phyloP scores from a whole-genome alignment of 2,797 vertebrate species.

The Sphaeramia orbicularis region DNA sequence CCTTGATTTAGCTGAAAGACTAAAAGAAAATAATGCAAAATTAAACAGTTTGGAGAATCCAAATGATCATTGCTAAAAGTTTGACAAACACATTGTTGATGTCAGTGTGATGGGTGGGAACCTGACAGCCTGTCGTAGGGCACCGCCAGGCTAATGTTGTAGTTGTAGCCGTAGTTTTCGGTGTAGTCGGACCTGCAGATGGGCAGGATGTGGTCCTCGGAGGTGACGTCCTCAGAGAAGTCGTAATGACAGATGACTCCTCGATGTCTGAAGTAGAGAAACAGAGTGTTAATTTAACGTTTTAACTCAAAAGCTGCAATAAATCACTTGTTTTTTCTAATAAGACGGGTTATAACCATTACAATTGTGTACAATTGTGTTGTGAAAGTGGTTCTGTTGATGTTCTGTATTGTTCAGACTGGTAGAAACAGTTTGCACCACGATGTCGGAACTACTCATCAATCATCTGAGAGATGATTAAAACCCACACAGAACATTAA shows the following conservation, averaged over 20 bases:
- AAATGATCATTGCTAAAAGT: no score
- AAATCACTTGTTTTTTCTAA: no score
- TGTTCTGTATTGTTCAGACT: no score
- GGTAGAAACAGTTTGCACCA: no score
- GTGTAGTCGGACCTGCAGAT: slow-evolving; percentile 91
- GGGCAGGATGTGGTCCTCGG: slow-evolving; percentile 89
- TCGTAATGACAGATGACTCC: slow-evolving; percentile 93
- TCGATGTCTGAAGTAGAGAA: slow-evolving; percentile 83
- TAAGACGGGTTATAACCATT: no score
- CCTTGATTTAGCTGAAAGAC: background rate
- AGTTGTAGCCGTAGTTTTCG: slow-evolving; percentile 87
- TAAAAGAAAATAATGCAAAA: slow-evolving; percentile 18
- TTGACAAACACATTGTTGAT: no score
- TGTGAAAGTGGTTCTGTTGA: no score
- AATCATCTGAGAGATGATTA: no score
- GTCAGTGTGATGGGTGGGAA: slow-evolving; percentile 62
- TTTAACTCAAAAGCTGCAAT: background rate
- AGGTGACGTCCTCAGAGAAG: slow-evolving; percentile 88
- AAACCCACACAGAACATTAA: no score
- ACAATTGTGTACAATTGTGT: no score
- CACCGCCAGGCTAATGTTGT: slow-evolving; percentile 90
- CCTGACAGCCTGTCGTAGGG: slow-evolving; percentile 86
- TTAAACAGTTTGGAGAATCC: slow-evolving; percentile 34
- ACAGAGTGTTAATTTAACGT: background rate
- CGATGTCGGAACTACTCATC: no score